phyloP scores from a whole-genome alignment of 1,140 invertebrate species.

The Drosophila ambigua region DNA sequence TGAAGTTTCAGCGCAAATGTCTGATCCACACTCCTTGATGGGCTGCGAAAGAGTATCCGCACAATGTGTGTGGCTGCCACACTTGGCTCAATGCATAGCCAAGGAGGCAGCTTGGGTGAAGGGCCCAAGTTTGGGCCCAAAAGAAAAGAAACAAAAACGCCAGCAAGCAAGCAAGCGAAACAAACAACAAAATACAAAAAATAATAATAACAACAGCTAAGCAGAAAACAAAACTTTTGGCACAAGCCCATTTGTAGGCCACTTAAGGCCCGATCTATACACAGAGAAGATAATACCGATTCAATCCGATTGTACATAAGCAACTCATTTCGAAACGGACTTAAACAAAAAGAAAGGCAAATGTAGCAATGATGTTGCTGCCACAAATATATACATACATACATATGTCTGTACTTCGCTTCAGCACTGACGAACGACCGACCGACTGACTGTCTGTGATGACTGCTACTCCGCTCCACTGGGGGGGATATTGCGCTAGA shows the following conservation, averaged over 20 bases:
- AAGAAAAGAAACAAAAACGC: conserved; percentile 24
- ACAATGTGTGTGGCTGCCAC: too few species aligned
- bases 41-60: background rate
- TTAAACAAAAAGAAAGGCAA: conserved; percentile 17
- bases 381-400: background rate
- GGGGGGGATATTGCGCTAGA: conserved; percentile 44
- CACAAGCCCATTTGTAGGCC: conserved; percentile 42
- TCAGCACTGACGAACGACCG: background rate
- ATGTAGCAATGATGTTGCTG: conserved; percentile 25
- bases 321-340: conserved; percentile 37
- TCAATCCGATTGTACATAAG: conserved; percentile 2
- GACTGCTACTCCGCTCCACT: conserved; percentile 11
- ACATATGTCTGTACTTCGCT: background rate
- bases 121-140: conserved; percentile 20
- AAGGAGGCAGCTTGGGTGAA: conserved; percentile 21
- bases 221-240: conserved; percentile 2
- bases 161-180: conserved; percentile 7
- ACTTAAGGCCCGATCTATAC: conserved; percentile 35
- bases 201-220: conserved; percentile 12
- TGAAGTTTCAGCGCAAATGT: background rate
- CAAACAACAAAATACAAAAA: conserved; percentile 1
- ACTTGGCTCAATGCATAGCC: too few species aligned
- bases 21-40: too few species aligned
- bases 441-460: conserved; percentile 15
- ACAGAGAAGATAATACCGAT: conserved; percentile 36